Percentiles rank a stretch among this genome's conserved stretches.
Conservation (phyloP, 1,140 invertebrate species). For the Heterodera carotae region DNA sequence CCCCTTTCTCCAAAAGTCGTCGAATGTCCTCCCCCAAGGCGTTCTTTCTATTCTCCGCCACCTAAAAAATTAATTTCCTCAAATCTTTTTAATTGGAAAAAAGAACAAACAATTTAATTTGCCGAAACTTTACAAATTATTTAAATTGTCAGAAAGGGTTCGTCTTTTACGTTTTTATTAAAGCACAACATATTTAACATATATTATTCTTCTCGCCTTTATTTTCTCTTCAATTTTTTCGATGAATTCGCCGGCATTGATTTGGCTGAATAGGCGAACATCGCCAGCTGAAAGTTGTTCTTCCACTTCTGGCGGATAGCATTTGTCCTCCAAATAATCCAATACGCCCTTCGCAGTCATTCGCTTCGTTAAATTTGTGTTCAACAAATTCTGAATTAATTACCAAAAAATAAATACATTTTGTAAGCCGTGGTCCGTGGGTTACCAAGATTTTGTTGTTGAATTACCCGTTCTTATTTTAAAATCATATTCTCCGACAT, state of each 20-base stretch:
- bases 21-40: not conserved
- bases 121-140: too few species aligned
- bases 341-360: not conserved
- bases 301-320: not conserved
- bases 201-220: not conserved
- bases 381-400: not conserved
- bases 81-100: too few species aligned
- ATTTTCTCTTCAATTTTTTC: not conserved
- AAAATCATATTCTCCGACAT: too few species aligned
- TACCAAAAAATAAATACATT: too few species aligned
- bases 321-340: not conserved
- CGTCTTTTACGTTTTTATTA: too few species aligned
- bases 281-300: not conserved
- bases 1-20: not conserved
- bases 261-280: not conserved
- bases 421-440: too few species aligned
- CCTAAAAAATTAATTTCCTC: not conserved
- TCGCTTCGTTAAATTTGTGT: not conserved
- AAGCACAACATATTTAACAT: too few species aligned
- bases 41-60: not conserved
- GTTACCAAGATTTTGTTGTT: too few species aligned
- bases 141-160: too few species aligned
- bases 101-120: too few species aligned
- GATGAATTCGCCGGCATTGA: not conserved
- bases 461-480: too few species aligned